Conservation (phyloP, 2,797 vertebrate genomes). For the Amazona ochrocephala region DNA sequence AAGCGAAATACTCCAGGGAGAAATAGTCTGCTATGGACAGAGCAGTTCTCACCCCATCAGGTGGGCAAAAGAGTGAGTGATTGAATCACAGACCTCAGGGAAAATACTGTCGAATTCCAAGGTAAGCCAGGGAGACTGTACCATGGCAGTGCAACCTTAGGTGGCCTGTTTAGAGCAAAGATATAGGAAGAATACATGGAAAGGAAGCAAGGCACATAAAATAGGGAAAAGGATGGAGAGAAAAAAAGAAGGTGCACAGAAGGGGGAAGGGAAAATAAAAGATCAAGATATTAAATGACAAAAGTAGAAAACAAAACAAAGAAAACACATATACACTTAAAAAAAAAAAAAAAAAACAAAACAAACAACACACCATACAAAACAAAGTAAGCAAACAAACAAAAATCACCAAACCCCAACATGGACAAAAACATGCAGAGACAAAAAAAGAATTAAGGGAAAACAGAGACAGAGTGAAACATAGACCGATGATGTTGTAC, state of each 20-base stretch:
- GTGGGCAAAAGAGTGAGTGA: constrained; percentile 30
- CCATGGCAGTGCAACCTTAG: constrained; percentile 37
- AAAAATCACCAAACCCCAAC: neutral
- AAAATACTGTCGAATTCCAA: constrained; percentile 58
- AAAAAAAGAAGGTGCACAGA: neutral
- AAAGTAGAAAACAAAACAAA: neutral
- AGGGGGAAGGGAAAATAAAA: neutral
- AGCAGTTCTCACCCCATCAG: constrained; percentile 23
- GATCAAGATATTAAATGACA: neutral
- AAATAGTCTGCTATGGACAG: constrained; percentile 42
- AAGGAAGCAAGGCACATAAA: neutral
- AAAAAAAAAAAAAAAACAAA: neutral
- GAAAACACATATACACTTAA: neutral
- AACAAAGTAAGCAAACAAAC: neutral
- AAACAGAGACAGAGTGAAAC: neutral
- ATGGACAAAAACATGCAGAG: neutral
- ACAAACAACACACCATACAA: neutral
- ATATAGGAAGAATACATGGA: neutral
- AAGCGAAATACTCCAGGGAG: constrained; percentile 37
- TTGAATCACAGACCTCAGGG: constrained; percentile 56
- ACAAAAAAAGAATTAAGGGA: neutral
- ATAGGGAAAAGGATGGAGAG: neutral
- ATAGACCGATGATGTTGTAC: neutral
- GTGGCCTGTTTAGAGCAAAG: constrained; percentile 35
- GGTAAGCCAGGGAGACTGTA: constrained; percentile 21